Percentiles rank a stretch among this genome's conserved stretches.
Evolutionary conservation across 2,888 invertebrate species (phyloP).

Genomic region (Saturnia pavonia): DNA sequence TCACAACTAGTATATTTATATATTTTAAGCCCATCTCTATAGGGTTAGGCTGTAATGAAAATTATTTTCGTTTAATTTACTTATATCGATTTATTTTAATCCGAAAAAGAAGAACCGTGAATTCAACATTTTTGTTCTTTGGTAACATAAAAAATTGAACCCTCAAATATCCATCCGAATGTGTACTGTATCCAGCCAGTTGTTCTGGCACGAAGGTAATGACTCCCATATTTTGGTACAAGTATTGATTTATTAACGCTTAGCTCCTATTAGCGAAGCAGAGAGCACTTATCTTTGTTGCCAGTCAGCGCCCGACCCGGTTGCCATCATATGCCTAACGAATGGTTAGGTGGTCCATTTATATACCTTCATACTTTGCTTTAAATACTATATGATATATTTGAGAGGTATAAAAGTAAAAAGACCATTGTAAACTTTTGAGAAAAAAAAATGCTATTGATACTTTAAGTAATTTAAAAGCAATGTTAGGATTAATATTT

Average conservation of each 20-base stretch:
- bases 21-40: not conserved
- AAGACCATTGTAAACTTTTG: too few relatives aligned
- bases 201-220: slow-evolving; percentile 39
- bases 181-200: slow-evolving; percentile 18
- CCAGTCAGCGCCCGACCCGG: slow-evolving; percentile 30
- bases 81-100: not conserved
- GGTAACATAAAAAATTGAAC: not conserved
- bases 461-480: too few relatives aligned
- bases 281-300: slow-evolving; percentile 42
- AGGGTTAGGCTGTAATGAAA: not conserved
- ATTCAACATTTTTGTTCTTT: not conserved
- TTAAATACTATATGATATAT: too few relatives aligned
- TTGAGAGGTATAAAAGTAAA: too few relatives aligned
- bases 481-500: too few relatives aligned
- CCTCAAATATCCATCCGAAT: not conserved
- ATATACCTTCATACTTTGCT: not conserved
- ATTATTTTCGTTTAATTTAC: not conserved
- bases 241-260: slow-evolving; percentile 63
- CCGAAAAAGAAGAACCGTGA: too few relatives aligned
- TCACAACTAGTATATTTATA: not conserved
- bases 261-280: slow-evolving; percentile 47
- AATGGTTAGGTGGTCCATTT: not conserved
- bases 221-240: slow-evolving; percentile 34
- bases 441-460: too few relatives aligned
- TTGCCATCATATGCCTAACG: not conserved